These are phyloP conservation scores for Linnaemya tessellans DNA, from an alignment of 2,888 invertebrate species.

Conservation along the genomic window DNA sequence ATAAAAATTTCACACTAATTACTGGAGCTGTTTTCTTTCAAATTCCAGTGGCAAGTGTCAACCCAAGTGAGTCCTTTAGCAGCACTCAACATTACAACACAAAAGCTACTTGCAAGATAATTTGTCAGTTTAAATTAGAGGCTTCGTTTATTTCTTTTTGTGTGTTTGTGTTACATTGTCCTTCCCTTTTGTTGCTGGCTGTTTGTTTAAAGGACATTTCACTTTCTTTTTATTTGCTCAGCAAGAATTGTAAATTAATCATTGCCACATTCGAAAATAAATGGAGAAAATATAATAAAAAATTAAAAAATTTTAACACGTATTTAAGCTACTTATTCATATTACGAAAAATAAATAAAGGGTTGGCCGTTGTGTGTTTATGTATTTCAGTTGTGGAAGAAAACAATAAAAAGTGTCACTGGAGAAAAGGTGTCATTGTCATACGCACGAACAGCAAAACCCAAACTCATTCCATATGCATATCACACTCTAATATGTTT, in stretches of 20 bases:
- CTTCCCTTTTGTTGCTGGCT: slow-evolving; percentile 24
- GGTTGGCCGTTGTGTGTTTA: slow-evolving; percentile 43
- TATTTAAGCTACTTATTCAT: slow-evolving; percentile 60
- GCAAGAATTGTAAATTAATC: slow-evolving; percentile 67
- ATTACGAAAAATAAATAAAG: slow-evolving; percentile 51
- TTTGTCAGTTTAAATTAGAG: slow-evolving; percentile 65
- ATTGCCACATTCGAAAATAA: slow-evolving; percentile 66
- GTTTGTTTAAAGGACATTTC: slow-evolving; percentile 49
- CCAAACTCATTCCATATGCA: slow-evolving; percentile 72
- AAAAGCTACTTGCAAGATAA: slow-evolving; percentile 55
- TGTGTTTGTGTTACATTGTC: background rate
- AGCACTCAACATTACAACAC: slow-evolving; percentile 25
- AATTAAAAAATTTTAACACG: slow-evolving; percentile 69
- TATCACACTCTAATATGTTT: slow-evolving; percentile 58
- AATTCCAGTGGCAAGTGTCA: slow-evolving; percentile 56
- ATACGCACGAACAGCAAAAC: slow-evolving; percentile 32
- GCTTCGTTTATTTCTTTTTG: slow-evolving; percentile 21
- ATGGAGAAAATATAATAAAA: slow-evolving; percentile 47
- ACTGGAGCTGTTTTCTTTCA: slow-evolving; percentile 38
- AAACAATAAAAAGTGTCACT: slow-evolving; percentile 55
- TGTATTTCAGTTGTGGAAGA: background rate
- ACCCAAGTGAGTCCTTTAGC: slow-evolving; percentile 52
- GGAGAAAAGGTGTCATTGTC: slow-evolving; percentile 65
- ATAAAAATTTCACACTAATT: slow-evolving; percentile 52
- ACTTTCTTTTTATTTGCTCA: background rate